A percentile compares a stretch with the other conserved stretches of the same genome.
Conservation (phyloP, 2,797 vertebrate species). For the Calcarius lapponicus region DNA sequence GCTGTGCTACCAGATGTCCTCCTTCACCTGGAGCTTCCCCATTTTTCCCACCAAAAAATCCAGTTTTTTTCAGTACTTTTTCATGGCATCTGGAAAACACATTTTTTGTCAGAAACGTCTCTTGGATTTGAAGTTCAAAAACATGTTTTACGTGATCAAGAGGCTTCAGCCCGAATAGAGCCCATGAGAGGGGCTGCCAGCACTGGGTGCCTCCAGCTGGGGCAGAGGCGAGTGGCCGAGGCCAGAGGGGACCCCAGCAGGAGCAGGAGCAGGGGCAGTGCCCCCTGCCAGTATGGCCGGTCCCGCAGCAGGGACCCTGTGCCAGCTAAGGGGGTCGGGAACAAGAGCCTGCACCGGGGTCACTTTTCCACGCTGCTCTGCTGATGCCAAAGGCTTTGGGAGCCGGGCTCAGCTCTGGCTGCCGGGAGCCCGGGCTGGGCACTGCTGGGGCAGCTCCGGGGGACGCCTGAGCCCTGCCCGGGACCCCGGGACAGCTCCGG, state of each 20-base stretch:
- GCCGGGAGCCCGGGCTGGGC: not conserved
- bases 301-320: not conserved
- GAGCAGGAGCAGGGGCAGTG: not conserved
- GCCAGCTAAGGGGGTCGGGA: not conserved
- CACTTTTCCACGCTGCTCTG: not conserved
- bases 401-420: not conserved
- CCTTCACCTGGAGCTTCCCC: not conserved
- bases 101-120: not conserved
- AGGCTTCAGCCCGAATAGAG: not conserved
- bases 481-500: no score
- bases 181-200: not conserved
- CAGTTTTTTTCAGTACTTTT: not conserved
- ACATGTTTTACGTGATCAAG: fast-evolving
- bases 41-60: not conserved
- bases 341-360: fast-evolving
- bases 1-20: fast-evolving
- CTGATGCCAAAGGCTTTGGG: no score
- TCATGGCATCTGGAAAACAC: not conserved
- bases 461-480: fast-evolving
- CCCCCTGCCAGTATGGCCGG: fast-evolving
- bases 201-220: fast-evolving
- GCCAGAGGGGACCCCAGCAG: not conserved
- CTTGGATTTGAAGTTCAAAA: not conserved
- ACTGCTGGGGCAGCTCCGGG: not conserved
- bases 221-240: fast-evolving